These are phyloP conservation scores for Trachymyrmex cornetzi DNA, from an alignment of 1,140 invertebrate genomes.

Conservation along the genomic window DNA sequence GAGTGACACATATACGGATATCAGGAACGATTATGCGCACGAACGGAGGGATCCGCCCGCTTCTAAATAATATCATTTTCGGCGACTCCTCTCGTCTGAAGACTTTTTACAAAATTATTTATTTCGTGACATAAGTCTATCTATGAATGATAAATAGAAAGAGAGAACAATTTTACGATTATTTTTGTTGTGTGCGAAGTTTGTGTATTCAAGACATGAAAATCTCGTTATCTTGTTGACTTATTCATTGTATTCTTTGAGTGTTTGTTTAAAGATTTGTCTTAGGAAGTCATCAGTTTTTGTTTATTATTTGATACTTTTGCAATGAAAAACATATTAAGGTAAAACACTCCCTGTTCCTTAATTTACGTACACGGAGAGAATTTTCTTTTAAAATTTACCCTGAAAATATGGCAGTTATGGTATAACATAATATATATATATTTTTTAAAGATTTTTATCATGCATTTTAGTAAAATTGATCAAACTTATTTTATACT, in stretches of 20 bases:
- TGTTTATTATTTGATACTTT: not conserved
- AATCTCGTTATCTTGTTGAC: not conserved
- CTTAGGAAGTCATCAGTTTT: not conserved
- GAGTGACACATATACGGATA: slow-evolving; percentile 62
- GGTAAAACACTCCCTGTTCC: not conserved
- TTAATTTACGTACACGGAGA: not conserved
- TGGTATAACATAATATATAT: no score
- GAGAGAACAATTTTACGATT: not conserved
- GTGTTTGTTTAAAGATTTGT: not conserved
- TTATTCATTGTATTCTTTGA: not conserved
- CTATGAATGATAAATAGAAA: not conserved
- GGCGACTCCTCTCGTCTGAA: not conserved
- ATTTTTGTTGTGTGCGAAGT: not conserved
- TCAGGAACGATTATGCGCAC: slow-evolving; percentile 31
- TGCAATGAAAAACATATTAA: not conserved
- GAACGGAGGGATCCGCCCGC: not conserved
- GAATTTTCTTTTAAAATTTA: no score
- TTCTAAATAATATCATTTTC: not conserved
- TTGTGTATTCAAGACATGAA: not conserved
- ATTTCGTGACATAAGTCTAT: not conserved
- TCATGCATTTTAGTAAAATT: no score
- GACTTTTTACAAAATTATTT: not conserved
- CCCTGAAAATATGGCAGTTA: no score
- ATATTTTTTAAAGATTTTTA: no score
- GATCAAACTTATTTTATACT: no score